Evolutionary conservation across 2,113 vertebrate genomes (phyloP), one percentile per base, ranked within the genome.

Genomic region (Hipposideros armiger): DNA sequence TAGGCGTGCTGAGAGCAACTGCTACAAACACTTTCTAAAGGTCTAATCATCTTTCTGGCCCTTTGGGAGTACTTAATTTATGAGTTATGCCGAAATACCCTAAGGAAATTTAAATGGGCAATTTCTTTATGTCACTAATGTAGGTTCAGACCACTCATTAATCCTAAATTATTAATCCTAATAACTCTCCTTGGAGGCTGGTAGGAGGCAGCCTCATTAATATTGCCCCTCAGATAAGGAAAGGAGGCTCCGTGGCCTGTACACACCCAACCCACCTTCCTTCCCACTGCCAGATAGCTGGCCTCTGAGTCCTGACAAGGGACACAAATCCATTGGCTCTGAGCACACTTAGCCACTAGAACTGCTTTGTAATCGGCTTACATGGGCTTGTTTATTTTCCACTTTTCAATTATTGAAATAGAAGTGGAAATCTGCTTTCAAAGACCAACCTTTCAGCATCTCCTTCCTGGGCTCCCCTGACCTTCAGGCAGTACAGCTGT

Each of bases 401-500:
- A 87, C 77, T 88, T 92, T 95, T 77, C 92, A 91, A 74, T 82
- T 92, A 95, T 83, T 84, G 72, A 96, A 92, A 62, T 94, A 88
- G 95, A 95, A 84, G 77, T 96, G 82, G 89, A 88, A 97, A 95
- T 77, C 52, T 92, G 93, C 81, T 89, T 86, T 84, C 82, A 81
- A 50, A 80, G 72, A 64, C 6, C n/a, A 81, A 82, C 76, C 89
- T 84, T 95, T 90, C 94, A 90, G 66, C 88, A 30, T 84, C 95
- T 69, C 64, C 47, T 66, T 52, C 87, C 81, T 70, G 22, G 28
- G 52, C 74, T 70, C 4, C 54, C 64, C 86, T 93, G 96, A 97
- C 96, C 97, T 97, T 97, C 95, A 93, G 93, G 90, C 85, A 7
- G 26, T 52, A 69, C 96, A 96, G 96, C 93, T 95, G 95, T 96